Evolutionary conservation across 2,797 vertebrate genomes (phyloP).

Genomic region (Halcyon leucocephala): DNA sequence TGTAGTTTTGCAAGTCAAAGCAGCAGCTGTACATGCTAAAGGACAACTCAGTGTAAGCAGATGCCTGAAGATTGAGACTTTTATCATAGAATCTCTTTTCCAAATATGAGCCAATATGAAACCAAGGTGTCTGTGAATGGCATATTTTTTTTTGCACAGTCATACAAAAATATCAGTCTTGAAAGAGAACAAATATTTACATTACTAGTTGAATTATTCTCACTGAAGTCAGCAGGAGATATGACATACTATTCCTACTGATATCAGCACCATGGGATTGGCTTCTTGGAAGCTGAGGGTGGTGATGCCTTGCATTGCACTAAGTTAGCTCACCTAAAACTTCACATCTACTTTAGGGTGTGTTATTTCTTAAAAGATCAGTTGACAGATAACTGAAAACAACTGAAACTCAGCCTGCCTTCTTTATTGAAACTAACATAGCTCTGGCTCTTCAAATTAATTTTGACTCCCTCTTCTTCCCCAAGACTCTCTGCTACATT

Average conservation of each 20-base stretch:
- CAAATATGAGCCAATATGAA: neutral
- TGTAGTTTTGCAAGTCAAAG: conserved; percentile 30
- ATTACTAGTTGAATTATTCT: neutral
- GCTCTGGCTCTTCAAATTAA: neutral
- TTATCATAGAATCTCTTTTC: neutral
- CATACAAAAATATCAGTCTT: neutral
- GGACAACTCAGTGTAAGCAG: neutral
- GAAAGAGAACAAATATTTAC: neutral
- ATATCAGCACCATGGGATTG: neutral
- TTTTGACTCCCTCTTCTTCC: neutral
- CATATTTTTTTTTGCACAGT: neutral
- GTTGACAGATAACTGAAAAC: neutral
- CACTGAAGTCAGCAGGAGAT: neutral
- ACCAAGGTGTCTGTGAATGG: neutral
- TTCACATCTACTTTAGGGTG: neutral
- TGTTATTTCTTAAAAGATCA: neutral
- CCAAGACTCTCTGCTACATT: neutral
- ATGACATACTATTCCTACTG: neutral
- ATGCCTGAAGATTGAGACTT: neutral
- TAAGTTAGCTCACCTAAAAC: neutral
- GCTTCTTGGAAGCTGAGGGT: neutral
- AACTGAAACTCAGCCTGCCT: neutral
- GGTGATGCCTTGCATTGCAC: too few species aligned
- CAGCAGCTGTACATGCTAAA: neutral
- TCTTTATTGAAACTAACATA: neutral